Percentiles rank a stretch among this genome's conserved stretches.
These are phyloP conservation scores for Drosophila siamana DNA, from an alignment of 2,888 invertebrate genomes.

Conservation along the genomic window DNA sequence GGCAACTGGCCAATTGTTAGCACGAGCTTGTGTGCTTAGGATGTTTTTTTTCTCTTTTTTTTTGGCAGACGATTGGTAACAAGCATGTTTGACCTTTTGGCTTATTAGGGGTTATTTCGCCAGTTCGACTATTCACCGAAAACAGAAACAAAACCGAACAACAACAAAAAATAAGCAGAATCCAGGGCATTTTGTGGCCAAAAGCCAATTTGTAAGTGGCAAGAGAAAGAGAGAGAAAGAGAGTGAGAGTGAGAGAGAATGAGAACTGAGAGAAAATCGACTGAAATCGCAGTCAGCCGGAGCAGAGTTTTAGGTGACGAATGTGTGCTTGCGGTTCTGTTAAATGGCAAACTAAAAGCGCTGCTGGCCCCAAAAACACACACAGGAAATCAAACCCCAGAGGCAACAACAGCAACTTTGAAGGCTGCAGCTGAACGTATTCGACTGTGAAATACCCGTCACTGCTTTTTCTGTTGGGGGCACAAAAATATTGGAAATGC, in stretches of 20 bases:
- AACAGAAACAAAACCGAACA: neutral
- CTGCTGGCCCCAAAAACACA: conserved; percentile 39
- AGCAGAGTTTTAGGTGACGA: conserved; percentile 59
- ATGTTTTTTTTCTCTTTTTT: conserved; percentile 12
- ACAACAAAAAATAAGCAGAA: conserved; percentile 11
- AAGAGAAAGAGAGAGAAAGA: conserved; percentile 35
- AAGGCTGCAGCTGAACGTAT: neutral
- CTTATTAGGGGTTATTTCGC: conserved; percentile 54
- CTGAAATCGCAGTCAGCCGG: conserved; percentile 7
- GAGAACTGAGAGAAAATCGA: neutral
- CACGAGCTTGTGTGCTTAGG: conserved; percentile 16
- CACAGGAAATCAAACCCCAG: conserved; percentile 47
- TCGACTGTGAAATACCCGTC: neutral
- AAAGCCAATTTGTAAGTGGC: conserved; percentile 73
- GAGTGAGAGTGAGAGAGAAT: conserved; percentile 32
- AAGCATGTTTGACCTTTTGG: conserved; percentile 68
- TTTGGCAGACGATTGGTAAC: conserved; percentile 39
- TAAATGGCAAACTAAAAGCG: conserved; percentile 68
- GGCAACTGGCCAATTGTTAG: conserved; percentile 33
- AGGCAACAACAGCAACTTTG: conserved; percentile 9
- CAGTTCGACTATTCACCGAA: conserved; percentile 5
- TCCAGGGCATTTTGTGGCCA: conserved; percentile 68
- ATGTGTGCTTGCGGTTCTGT: conserved; percentile 67
- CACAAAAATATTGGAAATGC: too few relatives aligned
- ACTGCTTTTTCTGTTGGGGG: too few relatives aligned